Percentiles rank a stretch among this genome's conserved stretches.
These are phyloP conservation scores for Ginglymostoma cirratum DNA, from an alignment of 2,113 vertebrate genomes.

Conservation along the genomic window DNA sequence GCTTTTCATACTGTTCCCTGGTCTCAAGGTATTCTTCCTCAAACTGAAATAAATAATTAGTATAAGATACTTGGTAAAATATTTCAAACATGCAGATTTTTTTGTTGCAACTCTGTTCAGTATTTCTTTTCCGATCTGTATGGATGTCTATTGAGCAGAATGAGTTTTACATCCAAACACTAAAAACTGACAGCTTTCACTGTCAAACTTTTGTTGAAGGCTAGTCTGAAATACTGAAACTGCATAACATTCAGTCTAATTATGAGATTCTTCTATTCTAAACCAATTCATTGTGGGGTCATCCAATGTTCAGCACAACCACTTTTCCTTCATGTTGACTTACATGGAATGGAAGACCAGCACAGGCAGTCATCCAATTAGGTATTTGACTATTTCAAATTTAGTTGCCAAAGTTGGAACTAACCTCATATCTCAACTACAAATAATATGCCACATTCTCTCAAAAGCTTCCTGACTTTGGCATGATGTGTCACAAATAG, in stretches of 20 bases:
- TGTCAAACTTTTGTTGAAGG: neutral
- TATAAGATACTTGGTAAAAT: constrained; percentile 5
- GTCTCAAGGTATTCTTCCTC: constrained; percentile 70
- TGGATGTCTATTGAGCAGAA: neutral
- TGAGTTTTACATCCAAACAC: neutral
- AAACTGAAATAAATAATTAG: constrained; percentile 58
- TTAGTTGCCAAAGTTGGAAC: neutral
- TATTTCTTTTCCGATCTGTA: neutral
- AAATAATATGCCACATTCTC: neutral
- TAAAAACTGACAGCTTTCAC: neutral
- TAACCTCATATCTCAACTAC: neutral
- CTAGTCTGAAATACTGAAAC: neutral
- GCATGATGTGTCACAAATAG: neutral
- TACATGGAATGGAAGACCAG: neutral
- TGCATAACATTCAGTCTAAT: neutral
- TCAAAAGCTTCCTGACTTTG: neutral
- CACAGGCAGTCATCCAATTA: neutral
- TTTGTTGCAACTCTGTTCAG: neutral
- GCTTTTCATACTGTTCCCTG: constrained; percentile 64
- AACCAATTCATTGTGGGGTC: neutral
- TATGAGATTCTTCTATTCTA: neutral
- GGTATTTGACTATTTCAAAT: neutral
- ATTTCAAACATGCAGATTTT: neutral
- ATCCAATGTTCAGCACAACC: neutral
- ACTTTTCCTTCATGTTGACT: neutral